phyloP scores from a whole-genome alignment of 2,888 invertebrate genomes.

The Atrina japonica region DNA sequence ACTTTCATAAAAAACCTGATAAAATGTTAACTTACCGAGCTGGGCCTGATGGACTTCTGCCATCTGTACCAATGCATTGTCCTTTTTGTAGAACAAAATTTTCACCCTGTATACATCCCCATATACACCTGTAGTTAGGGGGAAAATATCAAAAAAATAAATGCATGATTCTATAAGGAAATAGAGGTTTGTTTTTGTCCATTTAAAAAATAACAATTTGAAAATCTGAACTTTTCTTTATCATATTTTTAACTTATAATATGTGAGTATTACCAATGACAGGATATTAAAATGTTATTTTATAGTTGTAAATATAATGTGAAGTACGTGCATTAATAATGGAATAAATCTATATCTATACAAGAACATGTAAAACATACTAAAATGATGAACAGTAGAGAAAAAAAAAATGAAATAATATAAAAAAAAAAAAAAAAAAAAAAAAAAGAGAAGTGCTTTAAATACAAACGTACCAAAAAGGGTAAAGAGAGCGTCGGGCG shows the following conservation, averaged over 20 bases:
- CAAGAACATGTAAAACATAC: slow-evolving; percentile 7
- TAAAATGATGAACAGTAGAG: too few species aligned
- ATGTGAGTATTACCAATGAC: background rate
- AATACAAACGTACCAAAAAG: slow-evolving; percentile 98
- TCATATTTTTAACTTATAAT: background rate
- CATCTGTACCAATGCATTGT: slow-evolving; percentile 99
- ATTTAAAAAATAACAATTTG: too few species aligned
- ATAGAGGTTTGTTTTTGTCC: too few species aligned
- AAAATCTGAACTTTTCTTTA: too few species aligned
- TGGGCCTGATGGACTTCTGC: slow-evolving; percentile 99
- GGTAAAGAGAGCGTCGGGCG: slow-evolving; percentile 99
- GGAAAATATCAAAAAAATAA: too few species aligned
- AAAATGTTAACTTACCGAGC: slow-evolving; percentile 88
- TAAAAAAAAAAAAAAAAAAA: slow-evolving; percentile 57
- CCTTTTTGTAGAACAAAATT: slow-evolving; percentile 99
- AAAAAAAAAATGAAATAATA: slow-evolving; percentile 8
- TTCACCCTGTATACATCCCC: slow-evolving; percentile 99
- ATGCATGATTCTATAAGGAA: too few species aligned
- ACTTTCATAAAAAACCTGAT: too few species aligned
- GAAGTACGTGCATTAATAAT: background rate
- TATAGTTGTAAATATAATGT: slow-evolving; percentile 1
- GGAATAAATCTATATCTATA: slow-evolving; percentile 21
- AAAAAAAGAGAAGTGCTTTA: slow-evolving; percentile 75
- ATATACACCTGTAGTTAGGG: slow-evolving; percentile 95
- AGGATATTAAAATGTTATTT: background rate